A percentile compares a stretch with the other conserved stretches of the same genome.
These are phyloP conservation scores for Eupithecia exiguata DNA, from an alignment of 2,888 invertebrate species.

Conservation along the genomic window DNA sequence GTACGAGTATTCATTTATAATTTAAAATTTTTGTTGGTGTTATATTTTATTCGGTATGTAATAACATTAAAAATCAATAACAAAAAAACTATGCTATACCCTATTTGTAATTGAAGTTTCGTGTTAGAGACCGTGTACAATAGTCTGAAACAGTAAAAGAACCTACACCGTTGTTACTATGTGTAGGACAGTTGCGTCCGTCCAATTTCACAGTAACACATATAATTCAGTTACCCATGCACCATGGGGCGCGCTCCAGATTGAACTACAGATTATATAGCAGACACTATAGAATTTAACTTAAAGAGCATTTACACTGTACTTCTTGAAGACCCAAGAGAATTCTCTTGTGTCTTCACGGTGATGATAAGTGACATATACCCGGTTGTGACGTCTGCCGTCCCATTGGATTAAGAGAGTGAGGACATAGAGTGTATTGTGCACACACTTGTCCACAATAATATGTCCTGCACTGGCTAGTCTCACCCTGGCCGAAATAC, in stretches of 20 bases:
- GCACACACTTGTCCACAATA: neutral
- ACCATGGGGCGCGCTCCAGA: constrained; percentile 72
- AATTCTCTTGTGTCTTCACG: neutral
- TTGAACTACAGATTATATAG: constrained; percentile 51
- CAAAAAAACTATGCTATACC: no score
- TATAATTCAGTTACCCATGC: constrained; percentile 77
- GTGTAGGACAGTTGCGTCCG: constrained; percentile 47
- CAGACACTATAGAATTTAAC: constrained; percentile 21
- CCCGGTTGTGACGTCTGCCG: neutral
- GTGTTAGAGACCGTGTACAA: neutral
- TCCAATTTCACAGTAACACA: constrained; percentile 62
- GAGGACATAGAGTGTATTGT: neutral
- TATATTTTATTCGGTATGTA: no score
- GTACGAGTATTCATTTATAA: no score
- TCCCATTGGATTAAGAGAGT: neutral
- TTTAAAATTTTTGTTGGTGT: no score
- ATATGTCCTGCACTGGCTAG: neutral
- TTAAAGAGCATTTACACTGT: neutral
- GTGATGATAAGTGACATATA: neutral
- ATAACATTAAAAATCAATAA: no score
- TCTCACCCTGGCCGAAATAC: neutral
- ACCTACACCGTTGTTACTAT: constrained; percentile 9
- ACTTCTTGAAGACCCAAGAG: neutral
- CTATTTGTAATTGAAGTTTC: no score
- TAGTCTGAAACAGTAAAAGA: neutral